Evolutionary conservation across 2,888 invertebrate genomes (phyloP).

Genomic region (Brassicogethes aeneus): DNA sequence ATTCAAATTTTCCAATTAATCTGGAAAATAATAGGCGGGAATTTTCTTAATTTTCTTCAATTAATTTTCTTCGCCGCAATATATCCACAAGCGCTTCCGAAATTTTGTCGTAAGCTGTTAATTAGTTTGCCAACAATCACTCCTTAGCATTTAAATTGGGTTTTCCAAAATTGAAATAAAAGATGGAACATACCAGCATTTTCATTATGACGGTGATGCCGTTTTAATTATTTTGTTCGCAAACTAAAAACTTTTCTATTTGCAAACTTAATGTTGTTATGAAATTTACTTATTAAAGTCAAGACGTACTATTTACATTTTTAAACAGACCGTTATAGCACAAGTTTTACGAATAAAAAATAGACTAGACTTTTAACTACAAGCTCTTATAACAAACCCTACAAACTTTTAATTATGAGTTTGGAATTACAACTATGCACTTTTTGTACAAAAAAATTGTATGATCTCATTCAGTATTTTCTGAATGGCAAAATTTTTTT

Average conservation of each 20-base stretch:
- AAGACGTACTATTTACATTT: too few species aligned
- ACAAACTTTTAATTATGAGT: too few species aligned
- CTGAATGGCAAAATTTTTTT: too few species aligned
- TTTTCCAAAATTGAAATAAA: slow-evolving; percentile 19
- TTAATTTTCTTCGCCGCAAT: slow-evolving; percentile 17
- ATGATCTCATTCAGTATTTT: too few species aligned
- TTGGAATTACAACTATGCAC: too few species aligned
- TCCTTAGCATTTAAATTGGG: slow-evolving; percentile 28
- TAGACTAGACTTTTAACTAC: too few species aligned
- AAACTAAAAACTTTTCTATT: slow-evolving; percentile 1
- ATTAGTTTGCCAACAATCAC: slow-evolving; percentile 27
- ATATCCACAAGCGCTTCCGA: slow-evolving; percentile 12
- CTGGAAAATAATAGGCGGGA: slow-evolving; percentile 8
- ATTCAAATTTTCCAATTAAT: slow-evolving; percentile 1
- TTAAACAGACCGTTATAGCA: too few species aligned
- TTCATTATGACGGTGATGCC: slow-evolving; percentile 11
- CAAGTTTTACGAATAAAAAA: too few species aligned
- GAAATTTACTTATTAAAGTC: too few species aligned
- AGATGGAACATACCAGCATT: slow-evolving; percentile 10
- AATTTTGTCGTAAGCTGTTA: slow-evolving; percentile 22
- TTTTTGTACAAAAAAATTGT: too few species aligned
- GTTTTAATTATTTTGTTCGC: slow-evolving; percentile 12
- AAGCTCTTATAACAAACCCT: too few species aligned
- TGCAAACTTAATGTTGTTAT: not conserved
- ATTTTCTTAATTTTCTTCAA: slow-evolving; percentile 19